Percentiles rank a stretch among this genome's conserved stretches.
phyloP scores from a whole-genome alignment of 2,113 vertebrate genomes.

The Apeltes quadracus region DNA sequence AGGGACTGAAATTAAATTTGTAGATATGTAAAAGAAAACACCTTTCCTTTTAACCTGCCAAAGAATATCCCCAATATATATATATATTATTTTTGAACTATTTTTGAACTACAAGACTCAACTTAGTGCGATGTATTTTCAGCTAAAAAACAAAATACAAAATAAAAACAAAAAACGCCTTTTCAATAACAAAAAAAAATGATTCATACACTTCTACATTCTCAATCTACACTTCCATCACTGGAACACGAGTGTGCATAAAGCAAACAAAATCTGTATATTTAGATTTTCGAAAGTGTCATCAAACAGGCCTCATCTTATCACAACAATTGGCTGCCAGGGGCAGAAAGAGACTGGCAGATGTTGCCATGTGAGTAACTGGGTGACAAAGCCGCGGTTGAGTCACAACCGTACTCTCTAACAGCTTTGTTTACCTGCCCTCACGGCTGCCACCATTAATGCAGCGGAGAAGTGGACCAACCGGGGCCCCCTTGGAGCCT shows the following conservation, averaged over 20 bases:
- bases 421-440: slow-evolving; percentile 78
- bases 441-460: slow-evolving; percentile 64
- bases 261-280: slow-evolving; percentile 1
- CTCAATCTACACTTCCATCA: background rate
- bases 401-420: slow-evolving; percentile 64
- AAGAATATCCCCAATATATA: background rate
- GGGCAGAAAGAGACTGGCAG: slow-evolving; percentile 45
- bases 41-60: background rate
- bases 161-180: background rate
- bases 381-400: slow-evolving; percentile 42
- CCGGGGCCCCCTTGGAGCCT: slow-evolving; percentile 59
- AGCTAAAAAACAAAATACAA: background rate
- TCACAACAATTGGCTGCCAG: slow-evolving; percentile 35
- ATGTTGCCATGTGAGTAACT: slow-evolving; percentile 49
- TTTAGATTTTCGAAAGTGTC: slow-evolving; percentile 19
- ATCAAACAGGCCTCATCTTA: slow-evolving; percentile 30
- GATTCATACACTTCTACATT: no score
- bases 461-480: slow-evolving; percentile 61
- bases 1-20: background rate
- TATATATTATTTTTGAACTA: background rate
- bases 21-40: background rate
- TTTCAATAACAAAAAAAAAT: background rate
- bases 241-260: background rate
- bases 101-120: background rate
- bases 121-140: background rate